Percentiles rank a stretch among this genome's conserved stretches.
Evolutionary conservation across 2,888 invertebrate species (phyloP).

Genomic region (Melangyna quadrimaculata): DNA sequence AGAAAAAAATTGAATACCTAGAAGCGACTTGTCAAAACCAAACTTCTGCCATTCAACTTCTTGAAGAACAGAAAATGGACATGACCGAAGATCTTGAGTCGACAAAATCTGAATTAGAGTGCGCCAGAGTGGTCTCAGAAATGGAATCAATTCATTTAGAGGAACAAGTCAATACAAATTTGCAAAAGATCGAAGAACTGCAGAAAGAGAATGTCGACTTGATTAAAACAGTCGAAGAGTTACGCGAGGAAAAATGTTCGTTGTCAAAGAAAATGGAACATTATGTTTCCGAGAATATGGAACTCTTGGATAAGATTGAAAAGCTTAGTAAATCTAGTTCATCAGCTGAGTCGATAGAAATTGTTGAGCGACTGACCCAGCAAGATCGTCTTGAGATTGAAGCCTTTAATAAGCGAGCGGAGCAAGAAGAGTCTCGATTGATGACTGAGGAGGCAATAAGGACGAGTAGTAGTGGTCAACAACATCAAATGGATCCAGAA

Average conservation of each 20-base stretch:
- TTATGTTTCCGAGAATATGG: conserved; percentile 88
- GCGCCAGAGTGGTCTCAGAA: conserved; percentile 88
- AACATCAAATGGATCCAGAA: conserved; percentile 79
- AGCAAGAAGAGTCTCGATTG: conserved; percentile 62
- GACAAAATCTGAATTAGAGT: conserved; percentile 84
- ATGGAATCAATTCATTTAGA: conserved; percentile 90
- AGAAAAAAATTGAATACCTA: conserved; percentile 68
- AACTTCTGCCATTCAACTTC: conserved; percentile 78
- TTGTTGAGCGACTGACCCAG: conserved; percentile 87
- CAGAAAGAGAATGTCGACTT: conserved; percentile 68
- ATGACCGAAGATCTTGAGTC: conserved; percentile 83
- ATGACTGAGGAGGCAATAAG: conserved; percentile 53
- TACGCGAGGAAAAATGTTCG: conserved; percentile 84
- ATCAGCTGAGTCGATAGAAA: conserved; percentile 89
- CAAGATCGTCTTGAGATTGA: conserved; percentile 87
- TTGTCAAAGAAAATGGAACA: conserved; percentile 84
- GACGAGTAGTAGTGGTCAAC: background rate
- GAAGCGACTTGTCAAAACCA: conserved; percentile 76
- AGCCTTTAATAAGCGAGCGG: conserved; percentile 84
- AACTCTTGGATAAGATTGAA: conserved; percentile 87
- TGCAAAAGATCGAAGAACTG: conserved; percentile 82
- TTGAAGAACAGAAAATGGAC: conserved; percentile 85
- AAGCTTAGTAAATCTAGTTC: conserved; percentile 87
- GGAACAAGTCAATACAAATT: conserved; percentile 85
- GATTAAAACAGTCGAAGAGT: conserved; percentile 82